These are phyloP conservation scores for Dryocosmus kuriphilus DNA, from an alignment of 2,888 invertebrate genomes.

Conservation along the genomic window DNA sequence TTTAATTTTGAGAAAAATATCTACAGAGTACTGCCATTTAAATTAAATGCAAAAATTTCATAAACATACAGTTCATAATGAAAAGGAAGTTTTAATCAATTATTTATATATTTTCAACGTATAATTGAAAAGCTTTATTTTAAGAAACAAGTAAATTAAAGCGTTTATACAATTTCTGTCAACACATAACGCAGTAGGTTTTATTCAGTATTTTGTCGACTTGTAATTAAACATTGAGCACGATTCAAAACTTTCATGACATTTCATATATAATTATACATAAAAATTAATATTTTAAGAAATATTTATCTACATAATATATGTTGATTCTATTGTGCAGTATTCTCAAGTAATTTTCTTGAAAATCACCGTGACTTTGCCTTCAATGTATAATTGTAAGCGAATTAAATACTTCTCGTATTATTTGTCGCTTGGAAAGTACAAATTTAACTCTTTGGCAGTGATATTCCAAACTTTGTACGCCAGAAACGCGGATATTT, in stretches of 20 bases:
- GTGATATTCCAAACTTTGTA: constrained; percentile 26
- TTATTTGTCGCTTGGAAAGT: constrained; percentile 11
- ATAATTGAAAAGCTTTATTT: constrained; percentile 33
- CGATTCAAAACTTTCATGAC: constrained; percentile 17
- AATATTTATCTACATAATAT: constrained; percentile 2
- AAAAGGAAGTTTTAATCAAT: neutral
- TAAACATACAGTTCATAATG: too few relatives aligned
- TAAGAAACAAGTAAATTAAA: constrained; percentile 34
- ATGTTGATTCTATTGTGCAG: neutral
- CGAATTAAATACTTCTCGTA: constrained; percentile 2
- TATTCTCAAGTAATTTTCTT: neutral
- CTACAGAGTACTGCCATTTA: neutral
- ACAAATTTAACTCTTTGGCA: constrained; percentile 36
- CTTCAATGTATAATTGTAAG: constrained; percentile 24
- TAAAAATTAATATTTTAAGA: constrained; percentile 32
- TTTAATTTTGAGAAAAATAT: neutral
- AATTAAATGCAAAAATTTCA: neutral
- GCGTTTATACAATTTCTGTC: constrained; percentile 39
- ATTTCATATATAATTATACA: constrained; percentile 8
- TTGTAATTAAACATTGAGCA: constrained; percentile 35
- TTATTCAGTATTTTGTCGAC: constrained; percentile 21
- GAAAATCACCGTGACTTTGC: constrained; percentile 26
- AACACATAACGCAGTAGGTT: constrained; percentile 36
- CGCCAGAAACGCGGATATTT: neutral
- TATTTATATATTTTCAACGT: constrained; percentile 30